Conservation (phyloP, 2,113 vertebrate species). For the Anoplopoma fimbria region DNA sequence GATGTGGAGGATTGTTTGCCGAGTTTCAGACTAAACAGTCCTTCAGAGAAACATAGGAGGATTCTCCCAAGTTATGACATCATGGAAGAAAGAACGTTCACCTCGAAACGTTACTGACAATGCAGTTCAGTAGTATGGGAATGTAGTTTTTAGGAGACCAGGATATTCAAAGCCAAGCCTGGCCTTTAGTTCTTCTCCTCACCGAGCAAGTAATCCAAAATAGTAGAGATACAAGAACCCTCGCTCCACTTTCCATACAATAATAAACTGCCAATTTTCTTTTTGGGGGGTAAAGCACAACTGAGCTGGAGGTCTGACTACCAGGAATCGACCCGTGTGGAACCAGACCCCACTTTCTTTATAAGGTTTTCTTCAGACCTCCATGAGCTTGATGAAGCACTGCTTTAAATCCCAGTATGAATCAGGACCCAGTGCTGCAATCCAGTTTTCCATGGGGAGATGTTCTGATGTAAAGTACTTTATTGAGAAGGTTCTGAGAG, state of each 20-base stretch:
- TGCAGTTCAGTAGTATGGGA: too few species aligned
- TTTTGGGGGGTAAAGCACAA: background rate
- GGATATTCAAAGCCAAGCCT: too few species aligned
- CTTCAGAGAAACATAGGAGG: too few species aligned
- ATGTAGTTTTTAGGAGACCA: too few species aligned
- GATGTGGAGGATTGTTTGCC: too few species aligned
- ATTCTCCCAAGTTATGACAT: too few species aligned
- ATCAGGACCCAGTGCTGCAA: background rate
- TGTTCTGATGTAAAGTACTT: background rate
- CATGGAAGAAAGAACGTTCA: too few species aligned
- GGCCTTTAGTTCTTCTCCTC: background rate
- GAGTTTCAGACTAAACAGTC: too few species aligned
- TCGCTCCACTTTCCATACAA: background rate
- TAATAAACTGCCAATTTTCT: too few species aligned
- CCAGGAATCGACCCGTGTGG: background rate
- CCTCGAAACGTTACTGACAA: too few species aligned
- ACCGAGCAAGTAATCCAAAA: background rate
- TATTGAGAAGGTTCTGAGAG: constrained; percentile 22
- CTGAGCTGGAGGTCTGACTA: background rate
- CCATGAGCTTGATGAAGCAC: background rate
- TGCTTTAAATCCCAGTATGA: background rate
- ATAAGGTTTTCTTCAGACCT: background rate
- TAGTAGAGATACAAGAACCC: background rate
- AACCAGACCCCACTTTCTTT: background rate
- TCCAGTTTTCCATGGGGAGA: background rate